These are phyloP conservation scores for Eueides isabella DNA, from an alignment of 1,140 invertebrate genomes.

Conservation along the genomic window DNA sequence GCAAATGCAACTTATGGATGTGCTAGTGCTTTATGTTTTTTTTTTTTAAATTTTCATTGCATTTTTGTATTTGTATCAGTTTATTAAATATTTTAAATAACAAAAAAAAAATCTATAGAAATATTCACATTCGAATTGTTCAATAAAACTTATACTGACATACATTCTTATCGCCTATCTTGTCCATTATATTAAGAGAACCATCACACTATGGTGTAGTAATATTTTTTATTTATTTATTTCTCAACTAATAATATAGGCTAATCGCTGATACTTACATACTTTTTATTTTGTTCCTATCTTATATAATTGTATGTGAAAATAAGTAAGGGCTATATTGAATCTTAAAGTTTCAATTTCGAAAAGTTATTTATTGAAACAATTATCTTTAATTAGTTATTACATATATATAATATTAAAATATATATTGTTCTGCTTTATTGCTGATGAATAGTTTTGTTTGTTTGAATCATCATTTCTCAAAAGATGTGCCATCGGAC, in stretches of 20 bases:
- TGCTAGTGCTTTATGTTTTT: neutral
- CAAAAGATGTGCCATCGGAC: constrained; percentile 7
- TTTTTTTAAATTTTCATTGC: neutral
- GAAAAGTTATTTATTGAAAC: constrained; percentile 27
- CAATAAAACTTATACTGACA: neutral
- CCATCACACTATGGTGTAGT: constrained; percentile 75
- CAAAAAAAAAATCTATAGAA: neutral
- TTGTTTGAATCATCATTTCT: neutral
- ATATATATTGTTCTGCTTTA: neutral
- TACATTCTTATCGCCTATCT: constrained; percentile 73
- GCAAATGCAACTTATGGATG: neutral
- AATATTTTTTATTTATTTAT: constrained; percentile 75
- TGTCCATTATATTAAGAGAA: constrained; percentile 72
- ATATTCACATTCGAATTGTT: neutral
- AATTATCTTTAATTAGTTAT: constrained; percentile 21
- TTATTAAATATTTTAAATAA: neutral
- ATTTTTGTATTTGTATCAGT: neutral
- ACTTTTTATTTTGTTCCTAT: constrained; percentile 75
- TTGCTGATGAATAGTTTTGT: neutral
- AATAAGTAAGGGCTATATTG: constrained; percentile 20
- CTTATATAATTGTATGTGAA: constrained; percentile 24
- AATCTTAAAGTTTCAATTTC: constrained; percentile 28
- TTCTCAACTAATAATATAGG: constrained; percentile 60
- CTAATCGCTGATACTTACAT: constrained; percentile 47
- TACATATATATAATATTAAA: constrained; percentile 15